Evolutionary conservation across 1,140 invertebrate genomes (phyloP).

Genomic region (Pseudomyrmex concolor): DNA sequence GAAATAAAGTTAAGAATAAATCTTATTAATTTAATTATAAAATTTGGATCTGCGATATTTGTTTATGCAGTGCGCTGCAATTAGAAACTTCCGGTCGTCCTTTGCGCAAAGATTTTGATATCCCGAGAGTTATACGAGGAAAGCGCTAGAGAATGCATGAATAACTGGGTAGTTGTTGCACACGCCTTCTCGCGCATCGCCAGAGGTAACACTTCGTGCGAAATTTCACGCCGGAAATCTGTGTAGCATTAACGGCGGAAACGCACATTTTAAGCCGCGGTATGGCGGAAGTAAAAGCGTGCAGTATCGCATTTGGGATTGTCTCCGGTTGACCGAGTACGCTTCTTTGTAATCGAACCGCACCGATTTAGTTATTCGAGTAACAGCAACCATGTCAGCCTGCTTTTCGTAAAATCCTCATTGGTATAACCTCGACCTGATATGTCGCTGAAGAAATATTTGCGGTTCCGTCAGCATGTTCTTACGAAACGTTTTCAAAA

Average conservation of each 20-base stretch:
- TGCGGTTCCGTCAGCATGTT: background rate
- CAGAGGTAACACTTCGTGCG: background rate
- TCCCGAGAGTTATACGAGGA: constrained; percentile 10
- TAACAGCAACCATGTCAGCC: constrained; percentile 24
- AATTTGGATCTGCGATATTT: background rate
- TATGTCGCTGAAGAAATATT: constrained; percentile 3
- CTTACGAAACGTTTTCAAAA: background rate
- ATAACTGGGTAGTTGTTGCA: constrained; percentile 22
- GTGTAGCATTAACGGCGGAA: constrained; percentile 40
- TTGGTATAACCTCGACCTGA: constrained; percentile 1
- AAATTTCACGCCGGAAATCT: constrained; percentile 46
- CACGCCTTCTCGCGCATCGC: background rate
- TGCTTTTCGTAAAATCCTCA: constrained; percentile 31
- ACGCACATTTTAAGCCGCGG: constrained; percentile 18
- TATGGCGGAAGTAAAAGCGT: background rate
- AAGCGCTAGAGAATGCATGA: constrained; percentile 26
- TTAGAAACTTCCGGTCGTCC: constrained; percentile 11
- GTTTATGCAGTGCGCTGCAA: constrained; percentile 16
- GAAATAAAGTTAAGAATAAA: background rate
- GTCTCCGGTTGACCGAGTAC: constrained; percentile 43
- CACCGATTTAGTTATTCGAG: constrained; percentile 22
- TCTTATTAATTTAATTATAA: background rate
- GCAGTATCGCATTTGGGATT: constrained; percentile 39
- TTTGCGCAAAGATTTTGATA: background rate
- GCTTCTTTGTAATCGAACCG: constrained; percentile 33